These are phyloP conservation scores for Danio choprae DNA, from an alignment of 2,797 vertebrate species.

Conservation along the genomic window DNA sequence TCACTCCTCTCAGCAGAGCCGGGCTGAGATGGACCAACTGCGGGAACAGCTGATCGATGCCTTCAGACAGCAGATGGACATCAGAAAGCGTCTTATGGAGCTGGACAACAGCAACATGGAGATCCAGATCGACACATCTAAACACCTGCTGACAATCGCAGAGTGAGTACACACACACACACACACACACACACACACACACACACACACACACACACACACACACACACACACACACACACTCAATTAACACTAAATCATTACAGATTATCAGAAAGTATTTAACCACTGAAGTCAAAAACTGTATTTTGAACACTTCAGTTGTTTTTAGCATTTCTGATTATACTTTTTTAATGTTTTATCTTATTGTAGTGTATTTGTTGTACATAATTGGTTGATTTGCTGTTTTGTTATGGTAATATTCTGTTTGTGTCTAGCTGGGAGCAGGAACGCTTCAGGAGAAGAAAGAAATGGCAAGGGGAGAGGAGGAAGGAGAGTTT, in stretches of 20 bases:
- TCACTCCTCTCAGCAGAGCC: slow-evolving; percentile 79
- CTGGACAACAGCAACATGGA: slow-evolving; percentile 86
- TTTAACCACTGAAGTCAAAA: not conserved
- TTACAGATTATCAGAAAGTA: not conserved
- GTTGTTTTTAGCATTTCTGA: not conserved
- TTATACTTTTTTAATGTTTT: not conserved
- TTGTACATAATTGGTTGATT: not conserved
- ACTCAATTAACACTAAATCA: not conserved
- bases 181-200: not conserved
- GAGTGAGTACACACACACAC: slow-evolving; percentile 73
- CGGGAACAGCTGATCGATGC: slow-evolving; percentile 84
- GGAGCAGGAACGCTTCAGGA: slow-evolving; percentile 84
- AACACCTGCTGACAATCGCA: slow-evolving; percentile 85
- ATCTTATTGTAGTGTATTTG: not conserved
- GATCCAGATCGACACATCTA: slow-evolving; percentile 87
- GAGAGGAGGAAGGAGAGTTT: slow-evolving; percentile 83
- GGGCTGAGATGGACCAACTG: slow-evolving; percentile 80
- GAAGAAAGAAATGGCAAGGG: slow-evolving; percentile 80
- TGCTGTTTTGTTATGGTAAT: not conserved
- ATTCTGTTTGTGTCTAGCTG: slow-evolving; percentile 73
- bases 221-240: not conserved
- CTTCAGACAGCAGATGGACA: slow-evolving; percentile 88
- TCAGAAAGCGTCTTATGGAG: slow-evolving; percentile 84
- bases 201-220: not conserved
- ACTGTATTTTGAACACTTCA: not conserved